These are phyloP conservation scores for Melanostigma gelatinosum DNA, from an alignment of 2,113 vertebrate genomes.

Conservation along the genomic window DNA sequence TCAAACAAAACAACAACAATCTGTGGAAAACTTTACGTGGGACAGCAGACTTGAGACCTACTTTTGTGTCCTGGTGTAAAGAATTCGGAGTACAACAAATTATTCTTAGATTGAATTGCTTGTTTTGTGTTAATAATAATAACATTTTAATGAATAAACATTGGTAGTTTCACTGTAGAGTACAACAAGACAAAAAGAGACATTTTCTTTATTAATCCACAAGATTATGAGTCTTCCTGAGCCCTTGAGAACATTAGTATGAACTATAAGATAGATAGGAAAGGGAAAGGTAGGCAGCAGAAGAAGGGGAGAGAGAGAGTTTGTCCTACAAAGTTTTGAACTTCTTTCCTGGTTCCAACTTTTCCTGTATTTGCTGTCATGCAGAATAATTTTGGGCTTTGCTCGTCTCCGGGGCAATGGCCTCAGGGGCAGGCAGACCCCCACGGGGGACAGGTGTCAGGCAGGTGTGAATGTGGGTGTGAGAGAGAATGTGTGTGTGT, in stretches of 20 bases:
- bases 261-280: background rate
- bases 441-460: constrained; percentile 90
- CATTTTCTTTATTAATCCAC: background rate
- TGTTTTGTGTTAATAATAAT: constrained; percentile 1
- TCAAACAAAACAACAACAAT: background rate
- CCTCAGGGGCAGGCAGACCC: constrained; percentile 83
- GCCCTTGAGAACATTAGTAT: background rate
- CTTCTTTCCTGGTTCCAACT: constrained; percentile 74
- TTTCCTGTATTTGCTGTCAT: constrained; percentile 70
- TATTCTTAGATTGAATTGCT: background rate
- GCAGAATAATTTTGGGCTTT: constrained; percentile 81
- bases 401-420: constrained; percentile 83
- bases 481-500: constrained; percentile 73
- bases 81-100: background rate
- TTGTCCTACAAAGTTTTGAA: constrained; percentile 80
- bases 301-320: constrained; percentile 23
- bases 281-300: background rate
- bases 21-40: background rate
- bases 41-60: background rate
- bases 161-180: background rate
- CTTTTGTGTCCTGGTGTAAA: background rate
- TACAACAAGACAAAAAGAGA: background rate
- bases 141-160: background rate
- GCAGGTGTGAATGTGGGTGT: constrained; percentile 84
- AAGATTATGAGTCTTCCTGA: background rate